A percentile compares a stretch with the other conserved stretches of the same genome.
Conservation (phyloP, 1,140 invertebrate genomes). For the Drosophila burlai region DNA sequence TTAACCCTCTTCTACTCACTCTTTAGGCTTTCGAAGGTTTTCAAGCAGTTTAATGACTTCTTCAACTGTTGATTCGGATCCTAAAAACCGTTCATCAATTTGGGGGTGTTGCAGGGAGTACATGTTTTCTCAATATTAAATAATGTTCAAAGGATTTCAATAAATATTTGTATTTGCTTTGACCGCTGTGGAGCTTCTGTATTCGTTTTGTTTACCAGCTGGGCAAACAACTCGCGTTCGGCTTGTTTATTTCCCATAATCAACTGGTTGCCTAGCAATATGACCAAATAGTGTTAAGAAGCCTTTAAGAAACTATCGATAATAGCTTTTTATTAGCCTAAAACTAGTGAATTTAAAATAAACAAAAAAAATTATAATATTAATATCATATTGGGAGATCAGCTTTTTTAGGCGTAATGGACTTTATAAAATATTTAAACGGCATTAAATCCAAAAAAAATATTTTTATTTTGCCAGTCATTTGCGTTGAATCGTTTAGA, state of each 20-base stretch:
- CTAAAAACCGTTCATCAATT: constrained; percentile 70
- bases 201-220: constrained; percentile 24
- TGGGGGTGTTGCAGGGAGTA: constrained; percentile 69
- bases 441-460: constrained; percentile 3
- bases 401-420: neutral
- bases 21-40: constrained; percentile 39
- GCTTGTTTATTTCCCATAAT: constrained; percentile 33
- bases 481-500: constrained; percentile 48
- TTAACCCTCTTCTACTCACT: constrained; percentile 22
- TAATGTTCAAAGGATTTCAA: constrained; percentile 4
- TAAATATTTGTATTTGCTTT: constrained; percentile 27
- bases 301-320: constrained; percentile 7
- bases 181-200: constrained; percentile 17
- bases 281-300: neutral
- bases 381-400: neutral
- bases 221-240: constrained; percentile 26
- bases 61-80: constrained; percentile 72
- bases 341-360: neutral
- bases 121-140: constrained; percentile 32
- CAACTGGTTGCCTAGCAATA: constrained; percentile 34
- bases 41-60: constrained; percentile 76
- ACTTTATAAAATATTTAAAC: neutral
- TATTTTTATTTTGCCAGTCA: constrained; percentile 24
- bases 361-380: neutral
- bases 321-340: neutral